Percentiles rank a stretch among this genome's conserved stretches.
Conservation (phyloP, 1,140 invertebrate species). For the Bombus fervidus region DNA sequence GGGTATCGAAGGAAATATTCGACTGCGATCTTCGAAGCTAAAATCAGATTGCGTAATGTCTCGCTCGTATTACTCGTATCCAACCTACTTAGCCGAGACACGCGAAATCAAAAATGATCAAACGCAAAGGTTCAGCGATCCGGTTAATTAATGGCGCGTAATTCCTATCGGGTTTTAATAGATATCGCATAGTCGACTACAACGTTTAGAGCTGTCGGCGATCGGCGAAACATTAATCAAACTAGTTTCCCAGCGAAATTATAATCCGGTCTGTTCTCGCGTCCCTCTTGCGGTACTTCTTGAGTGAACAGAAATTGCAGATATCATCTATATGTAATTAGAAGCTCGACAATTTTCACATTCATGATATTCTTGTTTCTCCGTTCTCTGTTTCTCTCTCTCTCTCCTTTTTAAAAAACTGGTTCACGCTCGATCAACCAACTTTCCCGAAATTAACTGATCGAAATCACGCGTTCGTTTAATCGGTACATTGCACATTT, state of each 20-base stretch:
- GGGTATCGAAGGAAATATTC: neutral
- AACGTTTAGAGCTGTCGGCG: conserved; percentile 57
- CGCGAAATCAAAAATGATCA: neutral
- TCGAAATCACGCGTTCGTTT: neutral
- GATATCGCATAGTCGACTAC: conserved; percentile 41
- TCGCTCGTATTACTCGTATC: neutral
- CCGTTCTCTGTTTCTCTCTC: too few species aligned
- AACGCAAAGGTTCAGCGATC: conserved; percentile 35
- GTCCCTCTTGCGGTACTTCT: neutral
- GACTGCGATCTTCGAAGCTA: neutral
- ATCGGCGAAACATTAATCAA: conserved; percentile 60
- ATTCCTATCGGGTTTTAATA: conserved; percentile 59
- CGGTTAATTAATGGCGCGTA: conserved; percentile 50
- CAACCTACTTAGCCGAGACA: neutral
- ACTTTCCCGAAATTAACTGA: neutral
- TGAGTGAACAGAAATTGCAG: conserved; percentile 10
- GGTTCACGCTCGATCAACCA: neutral
- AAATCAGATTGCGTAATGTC: neutral
- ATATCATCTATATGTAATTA: conserved; percentile 43
- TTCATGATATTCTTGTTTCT: neutral
- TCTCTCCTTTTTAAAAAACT: neutral
- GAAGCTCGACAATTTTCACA: conserved; percentile 8
- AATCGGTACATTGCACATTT: neutral
- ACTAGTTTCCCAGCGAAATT: conserved; percentile 60
- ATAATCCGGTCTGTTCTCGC: conserved; percentile 4